These are phyloP conservation scores for Chirona hameri DNA, from an alignment of 2,888 invertebrate genomes.

Conservation along the genomic window DNA sequence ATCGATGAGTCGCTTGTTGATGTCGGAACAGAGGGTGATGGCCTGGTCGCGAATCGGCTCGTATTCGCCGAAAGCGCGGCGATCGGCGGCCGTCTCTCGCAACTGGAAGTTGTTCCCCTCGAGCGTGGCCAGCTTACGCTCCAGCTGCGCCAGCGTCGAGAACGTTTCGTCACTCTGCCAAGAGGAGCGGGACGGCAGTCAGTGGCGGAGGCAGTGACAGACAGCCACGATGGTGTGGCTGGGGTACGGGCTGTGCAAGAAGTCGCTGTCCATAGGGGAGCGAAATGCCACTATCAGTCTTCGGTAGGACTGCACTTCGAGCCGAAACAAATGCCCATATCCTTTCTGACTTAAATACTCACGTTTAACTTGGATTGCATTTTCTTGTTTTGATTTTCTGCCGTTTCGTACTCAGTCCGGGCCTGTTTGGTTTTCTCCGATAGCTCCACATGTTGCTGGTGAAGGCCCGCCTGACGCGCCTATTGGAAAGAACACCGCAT, in stretches of 20 bases:
- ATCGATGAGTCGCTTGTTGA: not conserved
- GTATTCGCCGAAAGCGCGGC: conserved; percentile 6
- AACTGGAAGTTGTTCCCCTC: conserved; percentile 2
- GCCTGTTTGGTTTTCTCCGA: not conserved
- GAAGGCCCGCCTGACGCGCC: not conserved
- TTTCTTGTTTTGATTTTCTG: not conserved
- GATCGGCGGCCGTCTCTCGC: conserved; percentile 2
- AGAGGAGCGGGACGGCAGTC: not conserved
- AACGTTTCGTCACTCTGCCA: conserved; percentile 6
- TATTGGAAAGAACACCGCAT: not conserved
- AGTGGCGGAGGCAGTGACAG: too few relatives aligned
- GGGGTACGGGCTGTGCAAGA: too few relatives aligned
- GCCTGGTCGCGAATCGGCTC: conserved; percentile 25
- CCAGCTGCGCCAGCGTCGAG: not conserved
- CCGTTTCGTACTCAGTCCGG: not conserved
- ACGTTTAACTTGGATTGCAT: not conserved
- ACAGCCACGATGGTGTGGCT: too few relatives aligned
- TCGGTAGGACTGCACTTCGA: too few relatives aligned
- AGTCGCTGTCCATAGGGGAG: too few relatives aligned
- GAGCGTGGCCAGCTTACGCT: not conserved
- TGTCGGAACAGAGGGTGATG: not conserved
- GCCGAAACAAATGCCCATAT: too few relatives aligned
- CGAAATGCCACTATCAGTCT: too few relatives aligned
- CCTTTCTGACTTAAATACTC: not conserved
- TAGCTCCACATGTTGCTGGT: not conserved